phyloP scores from a whole-genome alignment of 2,113 vertebrate genomes.

The Myotis lucifugus region DNA sequence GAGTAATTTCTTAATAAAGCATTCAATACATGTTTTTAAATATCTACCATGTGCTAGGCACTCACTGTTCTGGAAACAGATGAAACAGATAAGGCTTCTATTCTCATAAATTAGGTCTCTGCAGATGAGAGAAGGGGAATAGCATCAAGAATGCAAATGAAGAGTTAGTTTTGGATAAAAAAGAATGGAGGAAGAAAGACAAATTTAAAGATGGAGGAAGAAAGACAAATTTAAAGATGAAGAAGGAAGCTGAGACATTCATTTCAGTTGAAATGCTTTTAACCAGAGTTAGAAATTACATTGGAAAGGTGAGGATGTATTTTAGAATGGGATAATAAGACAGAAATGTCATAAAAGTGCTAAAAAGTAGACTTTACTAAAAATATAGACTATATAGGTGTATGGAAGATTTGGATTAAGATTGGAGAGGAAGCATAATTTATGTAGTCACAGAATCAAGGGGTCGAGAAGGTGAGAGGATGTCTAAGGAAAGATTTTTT shows the following conservation, averaged over 20 bases:
- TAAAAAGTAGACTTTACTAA: background rate
- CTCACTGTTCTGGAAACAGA: background rate
- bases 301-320: background rate
- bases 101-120: slow-evolving; percentile 19
- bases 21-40: background rate
- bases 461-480: background rate
- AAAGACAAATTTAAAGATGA: background rate
- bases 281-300: slow-evolving; percentile 11
- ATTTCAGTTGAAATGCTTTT: slow-evolving; percentile 20
- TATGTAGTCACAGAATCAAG: background rate
- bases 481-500: background rate
- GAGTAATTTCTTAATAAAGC: background rate
- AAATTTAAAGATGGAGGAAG: too few species aligned
- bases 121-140: background rate
- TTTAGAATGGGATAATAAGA: background rate
- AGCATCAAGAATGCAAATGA: background rate
- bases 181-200: background rate
- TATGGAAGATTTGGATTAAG: slow-evolving; percentile 5
- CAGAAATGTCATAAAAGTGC: background rate
- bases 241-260: background rate
- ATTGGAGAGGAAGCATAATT: background rate
- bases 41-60: background rate
- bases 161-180: background rate
- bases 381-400: background rate
- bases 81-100: background rate